A percentile compares a stretch with the other conserved stretches of the same genome.
Conservation (phyloP, 2,113 vertebrate genomes). For the Pungitius pungitius region DNA sequence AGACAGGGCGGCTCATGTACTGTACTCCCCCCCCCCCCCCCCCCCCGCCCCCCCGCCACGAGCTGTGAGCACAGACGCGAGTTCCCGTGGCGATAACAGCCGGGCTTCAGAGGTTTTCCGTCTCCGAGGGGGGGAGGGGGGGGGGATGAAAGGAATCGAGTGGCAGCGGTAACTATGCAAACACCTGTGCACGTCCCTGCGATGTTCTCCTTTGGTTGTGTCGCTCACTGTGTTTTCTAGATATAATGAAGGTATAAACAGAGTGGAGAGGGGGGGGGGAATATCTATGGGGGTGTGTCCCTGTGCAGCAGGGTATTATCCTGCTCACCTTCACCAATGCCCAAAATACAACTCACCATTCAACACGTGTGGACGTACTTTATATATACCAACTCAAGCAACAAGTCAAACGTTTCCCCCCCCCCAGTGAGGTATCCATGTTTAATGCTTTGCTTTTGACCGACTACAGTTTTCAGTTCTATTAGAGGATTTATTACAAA, state of each 20-base stretch:
- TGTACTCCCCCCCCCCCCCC: slow-evolving; percentile 22
- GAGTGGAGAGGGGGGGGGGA: background rate
- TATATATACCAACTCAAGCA: background rate
- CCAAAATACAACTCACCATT: background rate
- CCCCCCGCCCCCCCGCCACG: slow-evolving; percentile 26
- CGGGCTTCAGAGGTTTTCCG: slow-evolving; percentile 14
- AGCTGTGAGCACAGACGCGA: slow-evolving; percentile 31
- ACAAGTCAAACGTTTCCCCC: background rate
- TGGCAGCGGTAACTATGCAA: slow-evolving; percentile 4
- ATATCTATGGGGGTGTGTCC: too few relatives aligned
- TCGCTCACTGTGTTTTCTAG: background rate
- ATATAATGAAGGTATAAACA: background rate
- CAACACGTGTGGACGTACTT: too few relatives aligned
- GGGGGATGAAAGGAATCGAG: slow-evolving; percentile 23
- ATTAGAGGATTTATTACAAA: background rate
- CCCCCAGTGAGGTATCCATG: background rate
- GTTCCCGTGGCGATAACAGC: slow-evolving; percentile 28
- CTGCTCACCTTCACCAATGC: too few relatives aligned
- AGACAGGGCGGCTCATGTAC: slow-evolving; percentile 31
- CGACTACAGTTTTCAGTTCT: background rate
- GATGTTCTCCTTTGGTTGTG: background rate
- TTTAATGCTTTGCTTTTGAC: background rate
- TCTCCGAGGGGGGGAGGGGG: slow-evolving; percentile 18
- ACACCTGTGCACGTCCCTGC: background rate
- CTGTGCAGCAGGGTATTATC: too few relatives aligned